These are phyloP conservation scores for Alitta virens DNA, from an alignment of 2,888 invertebrate genomes.

Conservation along the genomic window DNA sequence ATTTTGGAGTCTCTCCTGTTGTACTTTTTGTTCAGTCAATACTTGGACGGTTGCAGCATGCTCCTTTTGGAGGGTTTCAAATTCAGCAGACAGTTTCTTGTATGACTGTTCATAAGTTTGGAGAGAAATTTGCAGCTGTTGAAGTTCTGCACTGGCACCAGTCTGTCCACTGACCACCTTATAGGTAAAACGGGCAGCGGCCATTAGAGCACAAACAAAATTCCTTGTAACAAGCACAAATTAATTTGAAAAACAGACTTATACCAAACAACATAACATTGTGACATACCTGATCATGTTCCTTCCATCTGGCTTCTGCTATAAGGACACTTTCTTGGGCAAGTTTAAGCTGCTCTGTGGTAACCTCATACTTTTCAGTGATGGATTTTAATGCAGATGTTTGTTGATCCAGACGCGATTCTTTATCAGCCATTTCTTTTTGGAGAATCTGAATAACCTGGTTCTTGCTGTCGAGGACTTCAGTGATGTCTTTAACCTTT, in stretches of 20 bases:
- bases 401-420: constrained; percentile 39
- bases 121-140: constrained; percentile 49
- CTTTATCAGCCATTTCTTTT: constrained; percentile 40
- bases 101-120: constrained; percentile 44
- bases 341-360: constrained; percentile 75
- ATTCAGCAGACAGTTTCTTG: constrained; percentile 41
- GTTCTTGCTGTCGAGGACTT: constrained; percentile 46
- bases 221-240: too few relatives aligned
- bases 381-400: constrained; percentile 65
- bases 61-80: constrained; percentile 42
- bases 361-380: constrained; percentile 74
- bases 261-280: too few relatives aligned
- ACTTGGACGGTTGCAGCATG: constrained; percentile 21
- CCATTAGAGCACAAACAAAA: too few relatives aligned
- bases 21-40: background rate
- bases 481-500: constrained; percentile 46
- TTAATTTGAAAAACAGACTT: too few relatives aligned
- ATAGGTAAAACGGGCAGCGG: constrained; percentile 37
- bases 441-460: constrained; percentile 48
- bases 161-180: constrained; percentile 30
- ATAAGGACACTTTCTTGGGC: constrained; percentile 77
- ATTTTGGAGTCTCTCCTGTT: background rate
- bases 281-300: too few relatives aligned
- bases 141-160: constrained; percentile 59
- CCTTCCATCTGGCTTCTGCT: constrained; percentile 71